phyloP scores from a whole-genome alignment of 2,113 vertebrate genomes.

The Carlito syrichta region DNA sequence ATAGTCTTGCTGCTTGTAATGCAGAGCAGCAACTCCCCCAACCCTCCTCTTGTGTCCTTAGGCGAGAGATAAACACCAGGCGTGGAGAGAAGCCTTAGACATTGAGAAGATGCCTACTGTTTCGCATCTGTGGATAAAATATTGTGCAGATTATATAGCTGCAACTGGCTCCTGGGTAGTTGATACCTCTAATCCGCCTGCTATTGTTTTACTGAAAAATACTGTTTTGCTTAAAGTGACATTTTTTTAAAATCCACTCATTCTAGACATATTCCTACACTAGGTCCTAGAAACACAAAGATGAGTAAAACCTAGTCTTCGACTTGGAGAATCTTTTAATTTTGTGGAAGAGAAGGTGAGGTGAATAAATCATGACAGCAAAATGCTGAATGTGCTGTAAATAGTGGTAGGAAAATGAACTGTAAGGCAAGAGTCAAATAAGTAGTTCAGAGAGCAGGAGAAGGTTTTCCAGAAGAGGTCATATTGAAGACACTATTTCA shows the following conservation, averaged over 20 bases:
- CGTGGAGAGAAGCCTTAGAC: background rate
- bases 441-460: background rate
- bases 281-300: background rate
- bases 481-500: background rate
- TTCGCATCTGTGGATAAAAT: background rate
- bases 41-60: background rate
- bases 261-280: background rate
- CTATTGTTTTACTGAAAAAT: background rate
- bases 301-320: background rate
- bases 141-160: background rate
- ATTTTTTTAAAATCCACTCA: background rate
- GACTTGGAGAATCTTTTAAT: background rate
- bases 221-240: background rate
- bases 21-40: accelerated
- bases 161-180: background rate
- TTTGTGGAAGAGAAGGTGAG: background rate
- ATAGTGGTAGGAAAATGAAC: background rate
- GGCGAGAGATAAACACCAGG: background rate
- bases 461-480: background rate
- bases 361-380: background rate
- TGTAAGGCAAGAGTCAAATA: background rate
- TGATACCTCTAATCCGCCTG: background rate
- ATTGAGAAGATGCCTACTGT: background rate
- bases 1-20: background rate
- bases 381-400: background rate